These are phyloP conservation scores for Balanococcus diminutus DNA, from an alignment of 2,888 invertebrate species.

Conservation along the genomic window DNA sequence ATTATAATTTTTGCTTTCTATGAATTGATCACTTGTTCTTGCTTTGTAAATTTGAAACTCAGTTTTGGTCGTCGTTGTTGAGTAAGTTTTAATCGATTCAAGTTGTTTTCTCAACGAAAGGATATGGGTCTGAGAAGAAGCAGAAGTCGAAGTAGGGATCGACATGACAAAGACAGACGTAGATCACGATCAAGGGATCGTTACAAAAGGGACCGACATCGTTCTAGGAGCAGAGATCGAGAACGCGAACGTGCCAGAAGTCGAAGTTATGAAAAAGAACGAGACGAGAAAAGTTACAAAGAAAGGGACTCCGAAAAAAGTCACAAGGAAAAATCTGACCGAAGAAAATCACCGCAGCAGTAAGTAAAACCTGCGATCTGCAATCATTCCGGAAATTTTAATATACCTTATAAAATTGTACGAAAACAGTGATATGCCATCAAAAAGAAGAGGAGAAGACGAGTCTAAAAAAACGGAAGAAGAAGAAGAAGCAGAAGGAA, in stretches of 20 bases:
- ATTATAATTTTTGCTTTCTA: neutral
- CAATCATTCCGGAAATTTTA: neutral
- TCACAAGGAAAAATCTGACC: constrained; percentile 56
- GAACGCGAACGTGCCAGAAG: constrained; percentile 56
- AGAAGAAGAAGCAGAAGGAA: constrained; percentile 61
- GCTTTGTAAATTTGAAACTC: neutral
- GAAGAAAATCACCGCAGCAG: neutral
- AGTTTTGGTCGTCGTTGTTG: neutral
- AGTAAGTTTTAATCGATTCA: neutral
- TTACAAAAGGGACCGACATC: constrained; percentile 63
- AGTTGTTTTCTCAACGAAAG: neutral
- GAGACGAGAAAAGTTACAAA: constrained; percentile 62
- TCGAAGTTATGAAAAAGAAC: constrained; percentile 54
- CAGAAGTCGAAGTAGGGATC: constrained; percentile 53
- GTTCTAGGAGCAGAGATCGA: constrained; percentile 57
- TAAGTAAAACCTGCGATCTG: neutral
- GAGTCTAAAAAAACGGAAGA: constrained; percentile 63
- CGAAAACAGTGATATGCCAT: neutral
- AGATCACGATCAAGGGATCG: constrained; percentile 62
- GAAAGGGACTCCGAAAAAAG: constrained; percentile 4
- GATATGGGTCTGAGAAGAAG: constrained; percentile 50
- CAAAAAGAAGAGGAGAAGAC: constrained; percentile 3
- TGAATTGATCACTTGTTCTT: neutral
- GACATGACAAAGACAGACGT: constrained; percentile 58
- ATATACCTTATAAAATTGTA: neutral